Percentiles rank a stretch among this genome's conserved stretches.
Evolutionary conservation across 92 coral and sea anemone species (phyloP).

Genomic region (Zoanthus sansibaricus): DNA sequence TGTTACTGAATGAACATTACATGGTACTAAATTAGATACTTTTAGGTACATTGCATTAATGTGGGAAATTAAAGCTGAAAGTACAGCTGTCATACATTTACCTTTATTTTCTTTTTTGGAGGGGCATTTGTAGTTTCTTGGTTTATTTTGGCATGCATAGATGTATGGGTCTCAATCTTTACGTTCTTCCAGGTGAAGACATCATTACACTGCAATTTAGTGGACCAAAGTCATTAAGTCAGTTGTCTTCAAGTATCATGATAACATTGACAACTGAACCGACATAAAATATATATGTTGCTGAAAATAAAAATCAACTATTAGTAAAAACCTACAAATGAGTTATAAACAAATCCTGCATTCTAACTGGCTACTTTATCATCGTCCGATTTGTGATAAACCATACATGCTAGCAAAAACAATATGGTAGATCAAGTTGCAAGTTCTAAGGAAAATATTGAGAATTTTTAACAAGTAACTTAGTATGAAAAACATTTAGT

Average conservation of each 20-base stretch:
- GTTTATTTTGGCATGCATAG: background rate
- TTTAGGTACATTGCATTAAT: background rate
- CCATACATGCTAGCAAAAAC: background rate
- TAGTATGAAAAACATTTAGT: background rate
- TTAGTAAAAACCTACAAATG: background rate
- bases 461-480: background rate
- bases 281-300: too few relatives aligned
- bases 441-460: background rate
- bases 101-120: constrained; percentile 9
- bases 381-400: background rate
- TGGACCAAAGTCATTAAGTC: background rate
- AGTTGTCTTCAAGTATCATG: background rate
- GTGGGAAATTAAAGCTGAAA: background rate
- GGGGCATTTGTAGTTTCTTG: background rate
- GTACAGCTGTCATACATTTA: background rate
- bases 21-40: background rate
- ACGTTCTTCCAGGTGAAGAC: background rate
- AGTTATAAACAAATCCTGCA: background rate
- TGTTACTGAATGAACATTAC: background rate
- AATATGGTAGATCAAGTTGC: constrained; percentile 1
- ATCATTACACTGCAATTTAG: constrained; percentile 13
- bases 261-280: background rate
- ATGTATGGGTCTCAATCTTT: background rate
- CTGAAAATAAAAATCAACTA: background rate
- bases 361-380: background rate